Conservation (phyloP, 1,140 invertebrate genomes). For the Leptinotarsa texana region DNA sequence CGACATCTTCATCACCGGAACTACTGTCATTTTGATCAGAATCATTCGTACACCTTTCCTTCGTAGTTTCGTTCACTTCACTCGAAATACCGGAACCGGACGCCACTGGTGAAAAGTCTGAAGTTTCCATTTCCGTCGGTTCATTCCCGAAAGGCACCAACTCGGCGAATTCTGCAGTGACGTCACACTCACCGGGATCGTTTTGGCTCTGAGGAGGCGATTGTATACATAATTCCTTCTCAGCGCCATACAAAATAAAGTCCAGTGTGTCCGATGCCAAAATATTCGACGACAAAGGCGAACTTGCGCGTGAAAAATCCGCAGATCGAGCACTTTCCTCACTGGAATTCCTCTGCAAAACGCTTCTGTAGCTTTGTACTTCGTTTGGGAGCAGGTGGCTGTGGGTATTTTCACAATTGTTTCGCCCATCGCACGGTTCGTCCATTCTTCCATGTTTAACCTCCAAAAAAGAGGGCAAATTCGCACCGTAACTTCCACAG, state of each 20-base stretch:
- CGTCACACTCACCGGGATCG: slow-evolving; percentile 20
- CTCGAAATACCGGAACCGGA: background rate
- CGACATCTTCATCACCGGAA: slow-evolving; percentile 42
- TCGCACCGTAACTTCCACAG: slow-evolving; percentile 19
- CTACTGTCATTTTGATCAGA: slow-evolving; percentile 20
- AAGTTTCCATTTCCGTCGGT: slow-evolving; percentile 12
- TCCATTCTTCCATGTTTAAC: slow-evolving; percentile 37
- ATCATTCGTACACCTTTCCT: background rate
- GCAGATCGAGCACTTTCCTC: slow-evolving; percentile 28
- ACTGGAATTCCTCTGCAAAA: slow-evolving; percentile 25
- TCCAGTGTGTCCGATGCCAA: slow-evolving; percentile 34
- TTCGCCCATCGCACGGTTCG: slow-evolving; percentile 14
- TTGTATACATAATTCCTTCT: slow-evolving; percentile 37
- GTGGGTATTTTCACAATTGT: slow-evolving; percentile 14
- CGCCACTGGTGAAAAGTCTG: slow-evolving; percentile 12
- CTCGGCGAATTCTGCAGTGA: slow-evolving; percentile 30
- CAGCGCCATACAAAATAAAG: slow-evolving; percentile 31
- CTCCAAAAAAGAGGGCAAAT: slow-evolving; percentile 8
- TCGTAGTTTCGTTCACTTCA: background rate
- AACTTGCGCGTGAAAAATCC: slow-evolving; percentile 24
- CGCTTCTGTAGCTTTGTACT: slow-evolving; percentile 26
- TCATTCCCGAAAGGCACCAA: slow-evolving; percentile 27
- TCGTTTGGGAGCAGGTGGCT: slow-evolving; percentile 16
- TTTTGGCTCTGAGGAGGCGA: slow-evolving; percentile 36
- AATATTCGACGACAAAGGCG: slow-evolving; percentile 7